Conservation (phyloP, 2,888 invertebrate genomes). For the Watsonalla cultraria region DNA sequence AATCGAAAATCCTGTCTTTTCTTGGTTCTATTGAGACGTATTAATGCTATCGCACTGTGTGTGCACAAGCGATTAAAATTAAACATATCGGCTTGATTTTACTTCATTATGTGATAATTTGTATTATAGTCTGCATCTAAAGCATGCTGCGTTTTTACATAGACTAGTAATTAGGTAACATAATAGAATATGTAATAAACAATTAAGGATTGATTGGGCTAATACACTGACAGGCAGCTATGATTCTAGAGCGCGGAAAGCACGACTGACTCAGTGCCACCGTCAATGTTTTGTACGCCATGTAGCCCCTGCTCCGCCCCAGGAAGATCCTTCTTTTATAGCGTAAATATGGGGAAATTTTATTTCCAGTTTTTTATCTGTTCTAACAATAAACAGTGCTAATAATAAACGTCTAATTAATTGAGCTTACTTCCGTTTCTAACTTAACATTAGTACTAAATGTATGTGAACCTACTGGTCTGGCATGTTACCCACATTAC, state of each 20-base stretch:
- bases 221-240: conserved; percentile 36
- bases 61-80: too few relatives aligned
- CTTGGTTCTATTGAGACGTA: too few relatives aligned
- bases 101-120: background rate
- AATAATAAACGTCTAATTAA: conserved; percentile 12
- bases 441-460: background rate
- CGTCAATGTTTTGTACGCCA: conserved; percentile 72
- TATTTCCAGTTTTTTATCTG: conserved; percentile 20
- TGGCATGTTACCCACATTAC: background rate
- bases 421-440: background rate
- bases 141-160: background rate
- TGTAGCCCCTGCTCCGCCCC: conserved; percentile 60
- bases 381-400: conserved; percentile 9
- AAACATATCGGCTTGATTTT: background rate
- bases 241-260: conserved; percentile 56
- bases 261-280: conserved; percentile 57
- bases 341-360: conserved; percentile 68
- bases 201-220: conserved; percentile 12
- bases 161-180: background rate
- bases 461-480: background rate
- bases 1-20: background rate
- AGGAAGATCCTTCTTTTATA: conserved; percentile 68
- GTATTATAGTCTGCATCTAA: background rate
- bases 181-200: background rate
- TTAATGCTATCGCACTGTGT: too few relatives aligned